These are phyloP conservation scores for Protodeltote pygarga DNA, from an alignment of 2,888 invertebrate genomes.

Conservation along the genomic window DNA sequence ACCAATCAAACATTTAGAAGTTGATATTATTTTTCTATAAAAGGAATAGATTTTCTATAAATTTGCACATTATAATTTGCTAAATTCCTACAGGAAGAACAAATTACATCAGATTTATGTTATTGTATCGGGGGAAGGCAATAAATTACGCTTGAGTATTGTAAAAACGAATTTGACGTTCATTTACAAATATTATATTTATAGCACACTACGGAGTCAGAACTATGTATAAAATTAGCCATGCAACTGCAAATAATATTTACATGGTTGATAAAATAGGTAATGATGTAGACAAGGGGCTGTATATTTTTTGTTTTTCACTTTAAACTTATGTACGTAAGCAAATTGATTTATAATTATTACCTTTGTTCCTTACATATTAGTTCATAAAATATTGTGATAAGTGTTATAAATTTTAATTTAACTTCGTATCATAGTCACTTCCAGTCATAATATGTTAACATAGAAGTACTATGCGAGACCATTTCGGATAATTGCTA, in stretches of 20 bases:
- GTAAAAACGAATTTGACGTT: conserved; percentile 74
- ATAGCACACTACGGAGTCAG: conserved; percentile 44
- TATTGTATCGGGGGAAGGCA: conserved; percentile 89
- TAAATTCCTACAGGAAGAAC: conserved; percentile 24
- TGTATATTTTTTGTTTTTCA: conserved; percentile 60
- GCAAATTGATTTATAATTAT: conserved; percentile 57
- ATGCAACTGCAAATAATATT: conserved; percentile 47
- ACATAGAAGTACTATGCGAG: conserved; percentile 75
- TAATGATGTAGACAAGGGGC: conserved; percentile 60
- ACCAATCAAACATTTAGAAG: conserved; percentile 16
- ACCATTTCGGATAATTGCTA: conserved; percentile 66
- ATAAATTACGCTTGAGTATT: conserved; percentile 89
- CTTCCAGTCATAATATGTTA: conserved; percentile 87
- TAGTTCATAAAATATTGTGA: conserved; percentile 79
- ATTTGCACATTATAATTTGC: conserved; percentile 14
- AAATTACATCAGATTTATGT: conserved; percentile 60
- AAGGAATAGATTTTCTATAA: conserved; percentile 7
- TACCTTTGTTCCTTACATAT: conserved; percentile 76
- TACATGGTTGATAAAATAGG: conserved; percentile 40
- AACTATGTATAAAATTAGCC: conserved; percentile 42
- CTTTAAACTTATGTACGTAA: conserved; percentile 55
- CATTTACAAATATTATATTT: conserved; percentile 48
- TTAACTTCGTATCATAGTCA: conserved; percentile 82
- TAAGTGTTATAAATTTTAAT: conserved; percentile 76
- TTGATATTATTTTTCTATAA: conserved; percentile 8